These are phyloP conservation scores for Coenobita brevimanus DNA, from an alignment of 1,140 invertebrate genomes.

Conservation along the genomic window DNA sequence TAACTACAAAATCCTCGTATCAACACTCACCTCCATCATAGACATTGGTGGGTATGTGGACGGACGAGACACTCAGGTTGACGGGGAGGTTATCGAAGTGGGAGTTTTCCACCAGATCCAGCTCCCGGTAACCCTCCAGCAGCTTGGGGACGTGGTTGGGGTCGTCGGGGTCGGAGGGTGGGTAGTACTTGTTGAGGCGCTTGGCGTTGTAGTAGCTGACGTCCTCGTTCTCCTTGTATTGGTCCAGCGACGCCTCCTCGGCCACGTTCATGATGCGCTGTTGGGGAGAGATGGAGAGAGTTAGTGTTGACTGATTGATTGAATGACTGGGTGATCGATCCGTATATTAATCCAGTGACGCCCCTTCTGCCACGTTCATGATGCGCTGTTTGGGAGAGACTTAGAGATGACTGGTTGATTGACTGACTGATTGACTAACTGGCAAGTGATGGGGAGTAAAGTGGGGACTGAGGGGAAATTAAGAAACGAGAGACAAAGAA, in stretches of 20 bases:
- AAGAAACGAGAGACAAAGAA: too few relatives aligned
- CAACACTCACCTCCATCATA: constrained; percentile 86
- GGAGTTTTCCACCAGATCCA: constrained; percentile 20
- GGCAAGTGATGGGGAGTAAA: too few relatives aligned
- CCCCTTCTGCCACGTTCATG: neutral
- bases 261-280: constrained; percentile 61
- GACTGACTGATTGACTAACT: too few relatives aligned
- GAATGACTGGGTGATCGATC: neutral
- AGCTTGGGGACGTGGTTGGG: neutral
- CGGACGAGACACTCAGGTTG: constrained; percentile 87
- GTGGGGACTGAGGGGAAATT: too few relatives aligned
- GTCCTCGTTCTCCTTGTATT: constrained; percentile 38
- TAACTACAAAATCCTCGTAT: neutral
- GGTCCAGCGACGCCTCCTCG: constrained; percentile 49
- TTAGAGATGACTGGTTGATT: too few relatives aligned
- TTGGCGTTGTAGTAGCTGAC: constrained; percentile 59
- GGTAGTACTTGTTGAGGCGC: constrained; percentile 19
- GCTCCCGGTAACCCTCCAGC: constrained; percentile 18
- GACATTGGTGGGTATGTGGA: constrained; percentile 96
- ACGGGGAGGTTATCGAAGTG: constrained; percentile 88
- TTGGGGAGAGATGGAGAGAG: neutral
- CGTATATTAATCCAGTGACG: neutral
- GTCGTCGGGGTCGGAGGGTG: too few relatives aligned
- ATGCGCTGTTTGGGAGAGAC: too few relatives aligned
- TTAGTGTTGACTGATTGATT: neutral